phyloP scores from a whole-genome alignment of 37 sponge, comb jelly and placozoan species.

The Halisarca cf. caerulea region DNA sequence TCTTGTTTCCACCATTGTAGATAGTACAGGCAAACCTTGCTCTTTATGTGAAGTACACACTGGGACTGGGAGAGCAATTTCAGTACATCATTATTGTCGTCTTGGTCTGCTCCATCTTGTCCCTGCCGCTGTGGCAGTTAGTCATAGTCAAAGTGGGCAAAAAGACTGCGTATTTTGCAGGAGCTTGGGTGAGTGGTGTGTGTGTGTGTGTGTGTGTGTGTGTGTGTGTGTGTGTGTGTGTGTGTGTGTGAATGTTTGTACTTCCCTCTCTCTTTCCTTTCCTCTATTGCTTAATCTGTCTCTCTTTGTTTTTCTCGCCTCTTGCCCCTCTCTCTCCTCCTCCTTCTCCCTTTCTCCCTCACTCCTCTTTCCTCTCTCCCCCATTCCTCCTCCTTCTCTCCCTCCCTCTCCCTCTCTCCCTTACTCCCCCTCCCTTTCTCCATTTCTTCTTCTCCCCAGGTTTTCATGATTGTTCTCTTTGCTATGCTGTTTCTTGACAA shows the following conservation, averaged over 20 bases:
- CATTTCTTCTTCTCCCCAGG: too few species aligned
- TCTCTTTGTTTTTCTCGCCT: too few species aligned
- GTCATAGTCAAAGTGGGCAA: slow-evolving; percentile 68
- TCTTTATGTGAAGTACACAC: slow-evolving; percentile 69
- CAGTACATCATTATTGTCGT: slow-evolving; percentile 72
- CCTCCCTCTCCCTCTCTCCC: not conserved
- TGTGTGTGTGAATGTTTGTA: too few species aligned
- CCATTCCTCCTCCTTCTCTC: not conserved
- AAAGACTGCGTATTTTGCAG: slow-evolving; percentile 56
- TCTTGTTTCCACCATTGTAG: slow-evolving; percentile 32
- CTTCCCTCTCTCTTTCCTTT: too few species aligned
- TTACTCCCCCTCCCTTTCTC: not conserved
- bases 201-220: not conserved
- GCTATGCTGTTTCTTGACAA: slow-evolving; percentile 42
- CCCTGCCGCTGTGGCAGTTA: slow-evolving; percentile 82
- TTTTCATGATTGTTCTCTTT: slow-evolving; percentile 33
- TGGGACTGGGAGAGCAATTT: slow-evolving; percentile 54
- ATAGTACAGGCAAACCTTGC: slow-evolving; percentile 76
- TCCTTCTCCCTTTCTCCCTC: too few species aligned
- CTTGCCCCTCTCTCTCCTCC: too few species aligned
- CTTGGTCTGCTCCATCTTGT: slow-evolving; percentile 45
- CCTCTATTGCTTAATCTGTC: too few species aligned
- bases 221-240: not conserved
- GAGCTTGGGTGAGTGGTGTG: slow-evolving; percentile 53
- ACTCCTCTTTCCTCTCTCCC: too few species aligned